These are phyloP conservation scores for Homalodisca vitripennis DNA, from an alignment of 1,140 invertebrate genomes.

Conservation along the genomic window DNA sequence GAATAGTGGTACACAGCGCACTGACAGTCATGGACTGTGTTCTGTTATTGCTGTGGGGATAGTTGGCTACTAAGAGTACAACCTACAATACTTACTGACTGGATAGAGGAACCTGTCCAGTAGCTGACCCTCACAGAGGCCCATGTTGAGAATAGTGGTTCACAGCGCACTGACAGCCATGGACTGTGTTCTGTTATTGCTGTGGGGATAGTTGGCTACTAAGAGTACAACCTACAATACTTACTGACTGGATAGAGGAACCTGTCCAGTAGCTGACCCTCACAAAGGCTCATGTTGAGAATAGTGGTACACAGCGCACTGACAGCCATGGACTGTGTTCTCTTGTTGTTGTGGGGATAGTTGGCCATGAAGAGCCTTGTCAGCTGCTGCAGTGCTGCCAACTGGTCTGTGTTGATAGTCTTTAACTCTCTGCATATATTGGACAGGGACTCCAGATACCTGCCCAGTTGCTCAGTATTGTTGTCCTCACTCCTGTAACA, in stretches of 20 bases:
- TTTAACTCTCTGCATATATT: background rate
- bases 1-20: background rate
- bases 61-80: background rate
- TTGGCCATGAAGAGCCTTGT: background rate
- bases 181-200: too few relatives aligned
- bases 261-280: background rate
- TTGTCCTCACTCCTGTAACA: background rate
- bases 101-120: too few relatives aligned
- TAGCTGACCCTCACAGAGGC: too few relatives aligned
- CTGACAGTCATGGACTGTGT: background rate
- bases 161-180: too few relatives aligned
- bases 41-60: background rate
- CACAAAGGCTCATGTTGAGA: background rate
- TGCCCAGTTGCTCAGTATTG: background rate
- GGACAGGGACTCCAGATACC: slow-evolving; percentile 5
- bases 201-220: too few relatives aligned
- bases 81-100: too few relatives aligned
- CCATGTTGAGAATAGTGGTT: too few relatives aligned
- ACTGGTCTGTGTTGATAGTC: background rate
- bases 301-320: background rate
- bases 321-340: background rate
- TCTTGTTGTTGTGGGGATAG: background rate
- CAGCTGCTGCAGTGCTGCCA: background rate
- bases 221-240: too few relatives aligned
- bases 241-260: background rate